Percentiles rank a stretch among this genome's conserved stretches.
These are phyloP conservation scores for Patiria miniata DNA, from an alignment of 35 echinoderm and acorn worm genomes.

Conservation along the genomic window DNA sequence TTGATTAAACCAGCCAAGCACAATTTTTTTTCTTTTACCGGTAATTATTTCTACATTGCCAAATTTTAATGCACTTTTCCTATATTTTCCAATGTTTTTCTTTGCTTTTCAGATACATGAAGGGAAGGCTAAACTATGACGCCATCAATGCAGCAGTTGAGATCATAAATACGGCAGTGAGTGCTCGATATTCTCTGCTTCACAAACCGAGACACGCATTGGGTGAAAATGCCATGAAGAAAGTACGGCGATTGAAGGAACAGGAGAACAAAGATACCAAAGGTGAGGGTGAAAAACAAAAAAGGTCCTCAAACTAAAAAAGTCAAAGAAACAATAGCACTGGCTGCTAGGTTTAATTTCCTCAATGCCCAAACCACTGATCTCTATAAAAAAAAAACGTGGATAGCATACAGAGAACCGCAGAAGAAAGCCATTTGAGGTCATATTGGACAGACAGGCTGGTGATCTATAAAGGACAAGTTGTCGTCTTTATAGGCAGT, in stretches of 20 bases:
- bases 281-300: no score
- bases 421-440: no score
- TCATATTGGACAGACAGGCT: no score
- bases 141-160: constrained; percentile 61
- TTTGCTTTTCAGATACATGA: constrained; percentile 66
- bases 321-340: not conserved
- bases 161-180: constrained; percentile 55
- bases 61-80: no score
- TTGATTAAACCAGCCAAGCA: no score
- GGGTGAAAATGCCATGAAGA: constrained; percentile 49
- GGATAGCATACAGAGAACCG: not conserved
- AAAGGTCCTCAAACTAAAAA: not conserved
- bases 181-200: constrained; percentile 53
- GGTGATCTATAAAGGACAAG: no score
- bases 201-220: constrained; percentile 57
- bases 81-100: no score
- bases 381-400: not conserved
- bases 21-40: no score
- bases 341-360: not conserved
- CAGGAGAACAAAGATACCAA: constrained; percentile 86
- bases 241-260: constrained; percentile 67
- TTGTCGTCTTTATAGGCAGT: no score
- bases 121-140: constrained; percentile 68
- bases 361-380: not conserved
- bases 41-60: no score